These are phyloP conservation scores for Oligia fasciuncula DNA, from an alignment of 2,888 invertebrate species.

Conservation along the genomic window DNA sequence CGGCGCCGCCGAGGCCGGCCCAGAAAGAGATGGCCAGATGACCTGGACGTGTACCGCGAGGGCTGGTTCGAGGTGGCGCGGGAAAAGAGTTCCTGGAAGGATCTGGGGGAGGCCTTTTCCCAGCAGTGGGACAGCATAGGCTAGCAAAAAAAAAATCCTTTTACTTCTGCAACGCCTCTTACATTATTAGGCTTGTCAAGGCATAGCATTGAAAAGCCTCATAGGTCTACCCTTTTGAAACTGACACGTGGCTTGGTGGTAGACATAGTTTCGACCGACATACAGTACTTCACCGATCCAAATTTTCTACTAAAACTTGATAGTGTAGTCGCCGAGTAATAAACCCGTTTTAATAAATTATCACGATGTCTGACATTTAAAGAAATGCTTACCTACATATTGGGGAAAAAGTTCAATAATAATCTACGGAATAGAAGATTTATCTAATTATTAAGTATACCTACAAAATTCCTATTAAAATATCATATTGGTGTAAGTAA, in stretches of 20 bases:
- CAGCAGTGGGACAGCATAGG: too few relatives aligned
- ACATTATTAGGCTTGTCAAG: not conserved
- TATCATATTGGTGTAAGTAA: not conserved
- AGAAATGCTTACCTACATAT: not conserved
- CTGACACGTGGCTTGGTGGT: not conserved
- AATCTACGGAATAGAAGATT: not conserved
- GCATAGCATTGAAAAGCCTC: not conserved
- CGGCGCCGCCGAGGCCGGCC: too few relatives aligned
- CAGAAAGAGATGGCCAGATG: too few relatives aligned
- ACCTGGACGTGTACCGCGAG: too few relatives aligned
- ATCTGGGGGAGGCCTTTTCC: too few relatives aligned
- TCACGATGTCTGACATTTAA: slow-evolving; percentile 23
- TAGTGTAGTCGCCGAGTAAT: too few relatives aligned
- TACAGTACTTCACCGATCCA: not conserved
- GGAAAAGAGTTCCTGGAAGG: too few relatives aligned
- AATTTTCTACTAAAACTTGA: not conserved
- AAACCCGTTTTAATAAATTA: slow-evolving; percentile 24
- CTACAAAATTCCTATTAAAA: slow-evolving; percentile 1
- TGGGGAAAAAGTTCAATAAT: not conserved
- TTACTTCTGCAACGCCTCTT: not conserved
- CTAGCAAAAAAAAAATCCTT: too few relatives aligned
- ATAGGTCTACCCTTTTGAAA: not conserved
- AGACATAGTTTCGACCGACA: too few relatives aligned
- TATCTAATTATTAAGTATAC: not conserved
- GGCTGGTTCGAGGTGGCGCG: too few relatives aligned